Evolutionary conservation across 2,113 vertebrate species (phyloP), one percentile per base, ranked within the genome.

Genomic region (Gasterosteus aculeatus): DNA sequence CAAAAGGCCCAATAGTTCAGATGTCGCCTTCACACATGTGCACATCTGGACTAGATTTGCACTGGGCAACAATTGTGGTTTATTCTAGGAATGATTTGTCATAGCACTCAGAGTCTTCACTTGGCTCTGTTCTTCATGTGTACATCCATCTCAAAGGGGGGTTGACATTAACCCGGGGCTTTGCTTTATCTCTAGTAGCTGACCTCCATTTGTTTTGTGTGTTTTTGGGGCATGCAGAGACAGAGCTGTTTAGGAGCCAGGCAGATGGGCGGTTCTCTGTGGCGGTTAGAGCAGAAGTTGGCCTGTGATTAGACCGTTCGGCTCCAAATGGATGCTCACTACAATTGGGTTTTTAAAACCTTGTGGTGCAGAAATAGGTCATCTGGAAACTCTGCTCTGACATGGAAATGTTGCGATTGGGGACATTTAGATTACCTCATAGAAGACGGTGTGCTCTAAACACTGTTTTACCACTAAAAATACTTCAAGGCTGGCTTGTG

Each of bases 1-100:
- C 80, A 81, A 80, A 82, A 77, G 69, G 47, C 63, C 78, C 60
- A 77, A 89, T 79, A 26, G 15, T 83, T 85, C 79, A 83, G 72
- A 88, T 88, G 74, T 80, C 80, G 58, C 79, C 77, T 76, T 72
- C 77, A 75, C 68, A 84, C 68, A 84, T 62, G 60, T 72, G 75
- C 72, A 91, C 94, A 94, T 93, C 90, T 94, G 93, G 86, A 85
- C 79, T 77, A 10, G 11, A 86, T 92, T 90, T 85, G 74, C 77
- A 74, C 64, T 16, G 69, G 86, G 77, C 49, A 76, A 84, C 75
- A 87, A 87, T 67, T 82, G 80, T 57, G 75, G 84, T 89, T 90
- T 87, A 86, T 87, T 85, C 84, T 80, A 74, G 78, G 88, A 91
- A 88, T 85, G 87, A 88, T 91, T 90, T 87, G 85, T 93, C 82